These are phyloP conservation scores for Merops nubicus DNA, from an alignment of 2,113 vertebrate genomes.

Conservation along the genomic window DNA sequence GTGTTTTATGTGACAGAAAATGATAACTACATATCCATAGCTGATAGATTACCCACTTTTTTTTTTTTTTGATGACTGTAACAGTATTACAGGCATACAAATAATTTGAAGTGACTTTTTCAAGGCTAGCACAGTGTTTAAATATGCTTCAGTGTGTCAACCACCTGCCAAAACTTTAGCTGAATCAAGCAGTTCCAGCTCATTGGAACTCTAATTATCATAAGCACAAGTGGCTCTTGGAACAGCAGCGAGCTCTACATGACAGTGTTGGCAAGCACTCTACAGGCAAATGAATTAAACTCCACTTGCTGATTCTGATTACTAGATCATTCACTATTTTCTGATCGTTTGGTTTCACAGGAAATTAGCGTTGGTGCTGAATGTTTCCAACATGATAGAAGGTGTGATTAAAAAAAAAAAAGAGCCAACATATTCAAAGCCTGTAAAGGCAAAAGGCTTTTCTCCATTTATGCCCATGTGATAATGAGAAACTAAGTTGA, in stretches of 20 bases:
- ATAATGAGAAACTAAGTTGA: neutral
- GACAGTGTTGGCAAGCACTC: conserved; percentile 41
- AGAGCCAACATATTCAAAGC: neutral
- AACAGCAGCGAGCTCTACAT: conserved; percentile 50
- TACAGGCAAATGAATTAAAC: conserved; percentile 44
- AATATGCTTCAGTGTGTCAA: conserved; percentile 39
- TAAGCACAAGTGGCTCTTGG: conserved; percentile 58
- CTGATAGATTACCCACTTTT: neutral
- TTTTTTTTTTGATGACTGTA: neutral
- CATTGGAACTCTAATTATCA: conserved; percentile 68
- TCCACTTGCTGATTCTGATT: conserved; percentile 28
- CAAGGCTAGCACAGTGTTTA: conserved; percentile 52
- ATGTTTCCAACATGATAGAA: neutral
- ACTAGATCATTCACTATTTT: neutral
- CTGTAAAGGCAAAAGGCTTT: neutral
- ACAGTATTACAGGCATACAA: conserved; percentile 6
- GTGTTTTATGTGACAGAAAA: conserved; percentile 5
- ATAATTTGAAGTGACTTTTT: conserved; percentile 38
- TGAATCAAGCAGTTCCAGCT: conserved; percentile 73
- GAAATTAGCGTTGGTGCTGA: neutral
- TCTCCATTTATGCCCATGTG: no score
- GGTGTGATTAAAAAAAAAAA: neutral
- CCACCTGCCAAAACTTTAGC: conserved; percentile 73
- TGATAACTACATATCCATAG: neutral
- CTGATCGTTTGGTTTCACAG: neutral